A percentile compares a stretch with the other conserved stretches of the same genome.
Evolutionary conservation across 1,140 invertebrate species (phyloP).

Genomic region (Steinernema khuongi): DNA sequence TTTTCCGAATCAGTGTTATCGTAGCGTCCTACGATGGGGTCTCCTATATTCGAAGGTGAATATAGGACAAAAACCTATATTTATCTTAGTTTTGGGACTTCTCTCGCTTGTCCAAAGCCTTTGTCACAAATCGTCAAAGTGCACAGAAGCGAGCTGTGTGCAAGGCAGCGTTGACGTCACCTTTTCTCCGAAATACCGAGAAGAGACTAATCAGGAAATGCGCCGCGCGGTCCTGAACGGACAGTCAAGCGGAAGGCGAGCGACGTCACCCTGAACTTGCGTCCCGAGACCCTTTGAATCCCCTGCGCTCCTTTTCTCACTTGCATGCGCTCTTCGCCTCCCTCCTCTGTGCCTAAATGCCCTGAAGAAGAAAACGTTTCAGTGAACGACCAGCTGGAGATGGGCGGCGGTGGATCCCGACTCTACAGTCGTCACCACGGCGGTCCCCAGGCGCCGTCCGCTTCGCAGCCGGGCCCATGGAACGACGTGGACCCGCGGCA

Average conservation of each 20-base stretch:
- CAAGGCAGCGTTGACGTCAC: not conserved
- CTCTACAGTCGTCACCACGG: not conserved
- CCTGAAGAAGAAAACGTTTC: not conserved
- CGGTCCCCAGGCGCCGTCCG: not conserved
- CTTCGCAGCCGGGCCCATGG: not conserved
- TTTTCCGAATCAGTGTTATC: not conserved
- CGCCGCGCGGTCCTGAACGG: not conserved
- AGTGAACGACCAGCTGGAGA: conserved; percentile 4
- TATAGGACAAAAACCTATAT: too few species aligned
- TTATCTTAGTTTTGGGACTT: too few species aligned
- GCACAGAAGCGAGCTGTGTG: too few species aligned
- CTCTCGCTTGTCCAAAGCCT: too few species aligned
- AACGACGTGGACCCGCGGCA: not conserved
- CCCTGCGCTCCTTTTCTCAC: not conserved
- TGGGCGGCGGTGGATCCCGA: not conserved
- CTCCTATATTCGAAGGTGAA: too few species aligned
- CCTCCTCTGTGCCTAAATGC: not conserved
- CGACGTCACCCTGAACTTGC: too few species aligned
- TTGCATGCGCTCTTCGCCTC: not conserved
- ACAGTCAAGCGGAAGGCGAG: too few species aligned
- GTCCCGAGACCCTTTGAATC: too few species aligned
- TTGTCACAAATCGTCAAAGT: too few species aligned
- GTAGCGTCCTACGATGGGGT: too few species aligned
- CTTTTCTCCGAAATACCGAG: not conserved
- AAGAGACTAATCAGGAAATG: not conserved